Base-by-base conservation (phyloP, 2,888 invertebrate species). In the Allacma fusca region DNA sequence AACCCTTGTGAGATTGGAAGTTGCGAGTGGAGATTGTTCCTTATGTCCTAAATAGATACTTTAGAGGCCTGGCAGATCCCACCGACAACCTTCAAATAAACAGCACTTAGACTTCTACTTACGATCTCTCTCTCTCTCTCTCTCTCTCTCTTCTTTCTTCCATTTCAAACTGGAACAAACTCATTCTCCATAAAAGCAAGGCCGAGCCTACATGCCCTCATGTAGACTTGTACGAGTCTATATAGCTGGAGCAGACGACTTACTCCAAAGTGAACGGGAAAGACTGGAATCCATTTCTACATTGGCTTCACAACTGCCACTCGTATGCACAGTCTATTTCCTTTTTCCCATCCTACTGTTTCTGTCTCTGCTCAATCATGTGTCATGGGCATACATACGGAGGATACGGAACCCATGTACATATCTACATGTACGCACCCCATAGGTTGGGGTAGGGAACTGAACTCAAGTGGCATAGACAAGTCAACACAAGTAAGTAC, bases 1-100 rank as follows among this genome's bases (percentile, higher is more conserved):
- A 68, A 68, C 73, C 73, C 73, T 73, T 73, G 72, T 73, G 73
- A 73, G 73, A 73, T 62, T 73, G 73, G 73, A 73, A 40, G 19
- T 13, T 43, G 40, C n/a, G 62, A 59, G 57, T 28, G 65, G 24
- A 73, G 71, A 71, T 71, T 57, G 50, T 71, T 71, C 71, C 71
- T 57, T 71, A 57, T 71, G 71, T 71, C 71, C 71, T 71, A 71
- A 71, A 71, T 71, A 71, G 71, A 71, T 57, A 71, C 71, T 71
- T 71, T 71, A 44, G 71, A 57, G 71, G 57, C 71, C 57, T 71
- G 71, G 57, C 71, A 71, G 71, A 50, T 71, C 57, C 71, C 71
- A 71, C 71, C 71, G 57, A 71, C 71, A 71, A 71, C 71, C 71
- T 71, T 71, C 71, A 71, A 70, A 70, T 70, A 70, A 70, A 70